Evolutionary conservation across 2,888 invertebrate species (phyloP).

Genomic region (Mylabris sibirica): DNA sequence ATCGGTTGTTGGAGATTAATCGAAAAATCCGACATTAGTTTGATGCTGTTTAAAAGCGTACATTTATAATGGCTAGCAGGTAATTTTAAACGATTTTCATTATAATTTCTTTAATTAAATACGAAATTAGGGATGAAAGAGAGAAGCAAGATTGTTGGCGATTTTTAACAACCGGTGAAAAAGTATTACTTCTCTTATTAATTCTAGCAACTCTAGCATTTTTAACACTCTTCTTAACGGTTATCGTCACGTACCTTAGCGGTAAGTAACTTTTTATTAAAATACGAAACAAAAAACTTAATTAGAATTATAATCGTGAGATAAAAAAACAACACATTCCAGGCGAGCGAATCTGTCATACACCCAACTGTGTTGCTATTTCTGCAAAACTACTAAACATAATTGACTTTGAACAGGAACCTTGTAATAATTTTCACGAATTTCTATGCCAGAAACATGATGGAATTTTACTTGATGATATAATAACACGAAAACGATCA

Average conservation of each 20-base stretch:
- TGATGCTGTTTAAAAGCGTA: neutral
- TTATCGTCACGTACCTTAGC: neutral
- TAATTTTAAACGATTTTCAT: slow-evolving; percentile 14
- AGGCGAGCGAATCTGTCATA: slow-evolving; percentile 49
- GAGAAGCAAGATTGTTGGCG: slow-evolving; percentile 28
- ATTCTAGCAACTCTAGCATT: slow-evolving; percentile 16
- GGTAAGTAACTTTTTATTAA: slow-evolving; percentile 11
- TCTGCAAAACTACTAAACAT: slow-evolving; percentile 71
- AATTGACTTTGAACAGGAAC: slow-evolving; percentile 72
- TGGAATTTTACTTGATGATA: slow-evolving; percentile 63
- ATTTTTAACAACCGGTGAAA: slow-evolving; percentile 24
- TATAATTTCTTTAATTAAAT: neutral
- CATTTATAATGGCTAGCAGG: slow-evolving; percentile 21
- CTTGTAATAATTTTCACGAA: slow-evolving; percentile 79
- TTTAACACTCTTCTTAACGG: slow-evolving; percentile 11
- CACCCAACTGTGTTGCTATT: slow-evolving; percentile 77
- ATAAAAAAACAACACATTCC: slow-evolving; percentile 21
- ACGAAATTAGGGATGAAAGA: slow-evolving; percentile 20
- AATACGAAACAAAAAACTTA: neutral
- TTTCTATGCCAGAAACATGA: slow-evolving; percentile 74
- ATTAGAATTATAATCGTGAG: neutral
- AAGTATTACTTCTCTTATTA: slow-evolving; percentile 24
- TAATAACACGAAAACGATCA: slow-evolving; percentile 71
- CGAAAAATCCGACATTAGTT: slow-evolving; percentile 10
- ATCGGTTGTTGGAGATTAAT: slow-evolving; percentile 10